Evolutionary conservation across 2,888 invertebrate genomes (phyloP).

Genomic region (Chaitophorus viminalis): DNA sequence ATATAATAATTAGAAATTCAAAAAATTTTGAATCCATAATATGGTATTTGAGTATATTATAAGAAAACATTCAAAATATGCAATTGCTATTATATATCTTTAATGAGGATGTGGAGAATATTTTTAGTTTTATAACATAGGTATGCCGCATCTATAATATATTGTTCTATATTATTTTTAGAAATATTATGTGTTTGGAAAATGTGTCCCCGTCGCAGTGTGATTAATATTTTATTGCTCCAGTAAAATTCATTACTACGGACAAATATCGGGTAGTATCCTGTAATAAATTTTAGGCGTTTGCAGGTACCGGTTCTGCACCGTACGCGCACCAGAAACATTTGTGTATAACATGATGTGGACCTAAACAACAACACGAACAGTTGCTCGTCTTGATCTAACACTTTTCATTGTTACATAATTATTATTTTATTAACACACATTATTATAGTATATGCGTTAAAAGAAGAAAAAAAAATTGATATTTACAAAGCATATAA

Average conservation of each 20-base stretch:
- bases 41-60: too few species aligned
- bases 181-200: background rate
- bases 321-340: background rate
- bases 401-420: slow-evolving; percentile 26
- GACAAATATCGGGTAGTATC: background rate
- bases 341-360: too few species aligned
- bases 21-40: too few species aligned
- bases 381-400: background rate
- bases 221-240: slow-evolving; percentile 34
- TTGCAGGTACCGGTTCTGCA: slow-evolving; percentile 30
- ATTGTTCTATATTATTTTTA: background rate
- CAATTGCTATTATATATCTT: background rate
- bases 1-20: too few species aligned
- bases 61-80: too few species aligned
- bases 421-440: background rate
- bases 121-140: background rate
- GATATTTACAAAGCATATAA: background rate
- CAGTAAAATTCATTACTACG: background rate
- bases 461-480: background rate
- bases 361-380: background rate
- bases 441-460: too few species aligned
- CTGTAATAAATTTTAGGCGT: background rate
- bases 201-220: background rate
- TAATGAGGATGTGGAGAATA: background rate
- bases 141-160: background rate